Base-by-base conservation (phyloP, 2,888 invertebrate species). In the Atethmia centrago region DNA sequence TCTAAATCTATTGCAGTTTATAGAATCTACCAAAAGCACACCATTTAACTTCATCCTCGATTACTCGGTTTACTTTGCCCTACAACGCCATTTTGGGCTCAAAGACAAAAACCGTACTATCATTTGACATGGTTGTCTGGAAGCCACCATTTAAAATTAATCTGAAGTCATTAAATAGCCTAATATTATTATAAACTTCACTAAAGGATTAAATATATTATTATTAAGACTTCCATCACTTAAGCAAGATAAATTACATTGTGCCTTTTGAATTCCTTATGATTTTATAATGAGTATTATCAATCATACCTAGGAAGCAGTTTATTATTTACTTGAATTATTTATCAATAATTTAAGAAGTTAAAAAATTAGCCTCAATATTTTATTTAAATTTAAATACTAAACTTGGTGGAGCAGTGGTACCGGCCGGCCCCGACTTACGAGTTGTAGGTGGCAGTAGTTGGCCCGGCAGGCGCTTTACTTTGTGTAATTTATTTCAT, bases 251-350 rank as follows among this genome's bases (percentile, higher is more conserved):
- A 28, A 65, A 76, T 71, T 40, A 58, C 47, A 61, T 42, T 21
- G 19, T 56, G 42, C 49, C 56, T 59, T 28, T 71, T 61, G 8
- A 76, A 42, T 31, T 49, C 7, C 45, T 14, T n/a, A 19, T 80
- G 80, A 62, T 71, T 76, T 61, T 80, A 80, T 69, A 58, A 64
- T 53, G 36, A 65, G 8, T 28, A 25, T 56, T 68, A 77, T 61
- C 55, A 51, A 63, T 69, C 51, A n/a, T 62, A 47, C 25, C 3
- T 7, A 47, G 49, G 21, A 56, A 66, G 31, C 56, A 14, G 31
- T 36, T 64, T 64, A 7, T 36, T 42, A 31, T 59, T 56, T 36
- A 2, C 66, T 66, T 47, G 12, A 53, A 78, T 65, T 45, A 61
- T 79, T 64, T 31, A 64, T 61, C 8, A 58, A 36, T 36, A 36